Evolutionary conservation across 1,140 invertebrate genomes (phyloP).

Genomic region (Papilio polyxenes): DNA sequence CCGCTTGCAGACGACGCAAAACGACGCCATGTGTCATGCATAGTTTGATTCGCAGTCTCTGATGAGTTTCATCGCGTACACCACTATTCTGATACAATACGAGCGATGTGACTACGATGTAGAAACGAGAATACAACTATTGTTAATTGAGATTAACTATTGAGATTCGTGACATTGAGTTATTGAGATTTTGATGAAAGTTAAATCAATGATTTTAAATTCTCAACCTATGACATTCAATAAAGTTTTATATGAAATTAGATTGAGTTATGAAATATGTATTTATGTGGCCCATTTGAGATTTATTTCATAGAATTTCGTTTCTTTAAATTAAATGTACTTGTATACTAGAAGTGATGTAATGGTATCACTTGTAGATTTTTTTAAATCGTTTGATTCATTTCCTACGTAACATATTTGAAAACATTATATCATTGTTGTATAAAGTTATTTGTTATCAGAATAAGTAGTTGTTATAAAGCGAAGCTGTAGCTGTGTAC

Average conservation of each 20-base stretch:
- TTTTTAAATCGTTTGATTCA: no score
- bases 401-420: background rate
- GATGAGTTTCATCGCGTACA: conserved; percentile 53
- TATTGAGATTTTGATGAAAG: no score
- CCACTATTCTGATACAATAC: conserved; percentile 47
- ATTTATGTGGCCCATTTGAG: no score
- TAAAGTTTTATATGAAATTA: no score
- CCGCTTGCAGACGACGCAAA: conserved; percentile 10
- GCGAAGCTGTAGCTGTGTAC: background rate
- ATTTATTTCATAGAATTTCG: no score
- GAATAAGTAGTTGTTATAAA: background rate
- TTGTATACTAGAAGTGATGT: no score
- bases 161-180: background rate
- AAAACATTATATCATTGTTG: background rate
- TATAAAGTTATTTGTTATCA: background rate
- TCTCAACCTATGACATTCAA: no score
- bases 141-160: no score
- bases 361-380: no score
- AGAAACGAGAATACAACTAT: background rate
- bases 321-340: no score
- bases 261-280: no score
- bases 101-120: background rate
- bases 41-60: conserved; percentile 58
- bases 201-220: no score
- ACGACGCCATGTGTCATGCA: conserved; percentile 57